Base-by-base conservation (phyloP, 2,113 vertebrate genomes). In the Xyliphius kryptos region DNA sequence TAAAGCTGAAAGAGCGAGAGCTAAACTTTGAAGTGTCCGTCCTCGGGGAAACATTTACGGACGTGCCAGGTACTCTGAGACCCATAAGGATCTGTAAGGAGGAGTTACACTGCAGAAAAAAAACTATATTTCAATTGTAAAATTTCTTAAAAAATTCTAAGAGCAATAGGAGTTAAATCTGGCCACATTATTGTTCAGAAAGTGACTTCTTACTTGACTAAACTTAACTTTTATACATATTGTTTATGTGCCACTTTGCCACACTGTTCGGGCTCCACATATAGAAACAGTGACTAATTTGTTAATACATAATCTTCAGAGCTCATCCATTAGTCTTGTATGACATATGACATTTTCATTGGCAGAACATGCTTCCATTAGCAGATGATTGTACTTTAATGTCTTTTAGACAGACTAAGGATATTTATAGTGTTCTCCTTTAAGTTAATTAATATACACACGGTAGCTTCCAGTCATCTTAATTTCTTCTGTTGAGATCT, bases 1-100 rank as follows among this genome's bases (percentile, higher is more conserved):
- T 95, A 79, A 89, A 84, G 73, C 87, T 97, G 72, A 92, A 92
- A 75, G 86, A 92, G 44, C 72, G 76, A 65, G 70, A 80, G 48
- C 76, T 92, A 10, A 56, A 76, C 80, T 99, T 99, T 76, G 80
- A 83, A 0, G 78, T 98, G 52, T 99, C 94, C 0, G 82, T 99
- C 61, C 91, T 99, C 0, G 95, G 95, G 76, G 94, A 98, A 81
- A 89, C 87, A 7, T 98, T 94, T 83, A 88, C 85, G 26, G 89
- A 96, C 20, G 77, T 90, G 37, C 95, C 96, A 91, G 95, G 96
- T 98, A 89, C 26, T 10, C 21, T 48, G 21, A 16, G 49, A 20
- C 69, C 44, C n/a, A n/a, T n/a, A n/a, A n/a, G n/a, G n/a, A n/a
- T n/a, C 22, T 21, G n/a, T n/a, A n/a, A n/a, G n/a, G n/a, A n/a